These are phyloP conservation scores for Danio albolineatus DNA, from an alignment of 2,797 vertebrate species.

Conservation along the genomic window DNA sequence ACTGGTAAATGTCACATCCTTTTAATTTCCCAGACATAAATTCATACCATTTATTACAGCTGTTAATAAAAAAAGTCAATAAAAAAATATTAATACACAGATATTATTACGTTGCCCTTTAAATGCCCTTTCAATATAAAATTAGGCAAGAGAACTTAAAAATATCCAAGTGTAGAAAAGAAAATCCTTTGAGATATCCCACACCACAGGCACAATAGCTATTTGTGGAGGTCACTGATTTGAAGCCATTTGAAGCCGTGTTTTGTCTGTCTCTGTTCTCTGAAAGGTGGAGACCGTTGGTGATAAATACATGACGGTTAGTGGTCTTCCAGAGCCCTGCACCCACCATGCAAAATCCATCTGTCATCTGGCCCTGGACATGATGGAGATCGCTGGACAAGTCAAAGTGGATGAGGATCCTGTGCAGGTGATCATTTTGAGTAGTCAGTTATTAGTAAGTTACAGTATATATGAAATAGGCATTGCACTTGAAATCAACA, in stretches of 20 bases:
- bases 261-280: constrained; percentile 3
- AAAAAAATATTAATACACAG: too few species aligned
- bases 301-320: constrained; percentile 99
- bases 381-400: constrained; percentile 98
- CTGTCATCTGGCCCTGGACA: constrained; percentile 95
- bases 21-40: too few species aligned
- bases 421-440: constrained; percentile 84
- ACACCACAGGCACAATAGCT: not conserved
- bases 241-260: not conserved
- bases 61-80: too few species aligned
- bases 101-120: not conserved
- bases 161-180: not conserved
- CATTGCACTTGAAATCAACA: not conserved
- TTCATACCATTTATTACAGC: too few species aligned
- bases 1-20: too few species aligned
- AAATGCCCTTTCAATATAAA: constrained; percentile 6
- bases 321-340: constrained; percentile 96
- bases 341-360: constrained; percentile 96
- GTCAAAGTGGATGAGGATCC: constrained; percentile 95
- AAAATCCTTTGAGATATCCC: constrained; percentile 16
- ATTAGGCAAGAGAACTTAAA: not conserved
- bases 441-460: not conserved
- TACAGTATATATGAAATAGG: too few species aligned
- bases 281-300: constrained; percentile 97
- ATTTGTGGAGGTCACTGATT: constrained; percentile 1